Evolutionary conservation across 2,797 vertebrate genomes (phyloP), one percentile per base, ranked within the genome.

Genomic region (Uromys caudimaculatus): DNA sequence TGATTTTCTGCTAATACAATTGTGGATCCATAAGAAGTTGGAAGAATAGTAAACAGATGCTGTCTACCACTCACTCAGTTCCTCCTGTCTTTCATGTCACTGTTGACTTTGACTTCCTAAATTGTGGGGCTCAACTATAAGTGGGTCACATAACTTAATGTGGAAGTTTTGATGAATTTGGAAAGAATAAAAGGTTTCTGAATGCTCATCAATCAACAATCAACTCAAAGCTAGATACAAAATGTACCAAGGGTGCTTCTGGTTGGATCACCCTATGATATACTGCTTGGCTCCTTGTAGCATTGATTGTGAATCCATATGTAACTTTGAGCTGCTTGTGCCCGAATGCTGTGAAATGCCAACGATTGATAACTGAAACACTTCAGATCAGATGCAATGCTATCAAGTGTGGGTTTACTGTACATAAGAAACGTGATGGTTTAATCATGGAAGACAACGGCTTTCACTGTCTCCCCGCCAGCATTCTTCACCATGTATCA

Each of bases 1-100:
- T 56, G 78, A 50, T 89, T 93, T 91, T 71, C 60, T 29, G 41
- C 13, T 91, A 94, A 90, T 81, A 60, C 58, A 64, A 89, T 90
- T 90, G 69, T 21, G 71, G 32, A 87, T 67, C 91, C 41, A 76
- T 6, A 91, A 58, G 38, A 78, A 87, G 4, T 83, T 77, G 8
- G 79, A 91, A 89, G 89, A 89, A 35, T 6, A 86, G 4, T 47
- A 56, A 35, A 76, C 17, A 88, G 16, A 23, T 54, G 27, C 19
- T 47, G 1, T 29, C 7, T 76, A 1, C 52, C 23, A 60, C 64
- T 93, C 23, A 71, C 12, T 17, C 27, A 64, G 58, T 52, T 90
- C 38, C 35, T 78, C 21, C 11, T 54, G 29, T 4, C 56, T 64
- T 8, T 84, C 35, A 32, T 16, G 1, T 83, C 69, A 14, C 54